Percentiles rank a stretch among this genome's conserved stretches.
Evolutionary conservation across 2,888 invertebrate genomes (phyloP).

Genomic region (Ochropacha duplaris): DNA sequence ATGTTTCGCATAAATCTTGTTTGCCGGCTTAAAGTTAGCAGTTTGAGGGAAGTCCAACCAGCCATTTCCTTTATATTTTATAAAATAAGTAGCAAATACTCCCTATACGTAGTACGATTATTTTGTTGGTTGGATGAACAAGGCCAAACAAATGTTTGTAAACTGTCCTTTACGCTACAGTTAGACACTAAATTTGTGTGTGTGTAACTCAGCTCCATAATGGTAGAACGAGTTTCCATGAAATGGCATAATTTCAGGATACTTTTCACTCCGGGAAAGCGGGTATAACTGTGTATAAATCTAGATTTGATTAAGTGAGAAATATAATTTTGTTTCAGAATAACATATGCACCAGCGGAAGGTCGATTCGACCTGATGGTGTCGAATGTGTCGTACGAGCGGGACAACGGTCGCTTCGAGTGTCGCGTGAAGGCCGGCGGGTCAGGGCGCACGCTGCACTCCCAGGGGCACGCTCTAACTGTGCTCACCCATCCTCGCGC

Average conservation of each 20-base stretch:
- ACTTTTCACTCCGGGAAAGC: no score
- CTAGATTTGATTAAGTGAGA: neutral
- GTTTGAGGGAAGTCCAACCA: neutral
- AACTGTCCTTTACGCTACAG: neutral
- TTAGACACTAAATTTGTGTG: no score
- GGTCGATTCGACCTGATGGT: conserved; percentile 94
- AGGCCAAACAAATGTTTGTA: neutral
- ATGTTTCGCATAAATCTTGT: neutral
- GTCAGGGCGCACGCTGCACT: conserved; percentile 92
- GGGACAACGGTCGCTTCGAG: conserved; percentile 96
- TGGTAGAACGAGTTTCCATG: no score
- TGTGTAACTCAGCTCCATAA: no score
- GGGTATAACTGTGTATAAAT: no score
- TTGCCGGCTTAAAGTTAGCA: neutral
- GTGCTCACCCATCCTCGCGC: conserved; percentile 93
- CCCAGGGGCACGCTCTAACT: conserved; percentile 91
- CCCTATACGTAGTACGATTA: neutral
- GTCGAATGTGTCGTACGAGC: conserved; percentile 93
- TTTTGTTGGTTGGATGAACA: neutral
- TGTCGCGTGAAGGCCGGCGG: conserved; percentile 93
- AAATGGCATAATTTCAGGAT: no score
- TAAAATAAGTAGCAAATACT: neutral
- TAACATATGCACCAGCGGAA: conserved; percentile 91
- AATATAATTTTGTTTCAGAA: conserved; percentile 72
- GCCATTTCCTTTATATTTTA: neutral